These are phyloP conservation scores for Zaprionus ornatus DNA, from an alignment of 1,140 invertebrate genomes.

Conservation along the genomic window DNA sequence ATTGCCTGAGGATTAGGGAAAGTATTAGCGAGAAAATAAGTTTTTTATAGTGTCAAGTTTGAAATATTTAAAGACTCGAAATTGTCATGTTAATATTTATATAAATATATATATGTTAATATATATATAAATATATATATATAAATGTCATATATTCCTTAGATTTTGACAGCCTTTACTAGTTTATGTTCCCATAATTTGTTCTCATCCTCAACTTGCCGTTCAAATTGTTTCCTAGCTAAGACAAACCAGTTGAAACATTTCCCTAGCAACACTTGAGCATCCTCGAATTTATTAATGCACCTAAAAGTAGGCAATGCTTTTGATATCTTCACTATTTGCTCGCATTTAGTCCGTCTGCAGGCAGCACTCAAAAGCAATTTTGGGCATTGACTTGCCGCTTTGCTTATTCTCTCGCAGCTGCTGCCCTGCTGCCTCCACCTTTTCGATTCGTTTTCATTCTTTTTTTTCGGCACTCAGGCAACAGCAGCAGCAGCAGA, in stretches of 20 bases:
- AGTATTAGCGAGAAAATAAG: not conserved
- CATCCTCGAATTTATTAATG: not conserved
- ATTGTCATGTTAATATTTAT: no score
- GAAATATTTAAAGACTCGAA: no score
- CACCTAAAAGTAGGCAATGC: slow-evolving; percentile 34
- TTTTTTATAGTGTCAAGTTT: not conserved
- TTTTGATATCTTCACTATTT: slow-evolving; percentile 47
- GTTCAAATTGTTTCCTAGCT: no score
- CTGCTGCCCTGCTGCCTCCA: slow-evolving; percentile 28
- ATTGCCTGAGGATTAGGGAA: slow-evolving; percentile 19
- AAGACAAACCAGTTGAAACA: not conserved
- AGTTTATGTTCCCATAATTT: no score
- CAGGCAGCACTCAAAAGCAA: slow-evolving; percentile 70
- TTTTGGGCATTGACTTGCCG: slow-evolving; percentile 61
- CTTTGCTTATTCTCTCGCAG: slow-evolving; percentile 12
- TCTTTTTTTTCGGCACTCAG: slow-evolving; percentile 58
- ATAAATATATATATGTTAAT: no score
- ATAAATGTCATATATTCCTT: no score
- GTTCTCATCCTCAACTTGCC: no score
- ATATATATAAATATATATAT: no score
- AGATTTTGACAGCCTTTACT: no score
- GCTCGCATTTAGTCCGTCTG: slow-evolving; percentile 45
- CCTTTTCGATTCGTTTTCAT: not conserved
- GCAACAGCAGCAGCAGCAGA: slow-evolving; percentile 40
- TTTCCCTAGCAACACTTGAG: not conserved